Evolutionary conservation across 2,113 vertebrate species (phyloP), one percentile per base, ranked within the genome.

Genomic region (Pachyramphus minor): DNA sequence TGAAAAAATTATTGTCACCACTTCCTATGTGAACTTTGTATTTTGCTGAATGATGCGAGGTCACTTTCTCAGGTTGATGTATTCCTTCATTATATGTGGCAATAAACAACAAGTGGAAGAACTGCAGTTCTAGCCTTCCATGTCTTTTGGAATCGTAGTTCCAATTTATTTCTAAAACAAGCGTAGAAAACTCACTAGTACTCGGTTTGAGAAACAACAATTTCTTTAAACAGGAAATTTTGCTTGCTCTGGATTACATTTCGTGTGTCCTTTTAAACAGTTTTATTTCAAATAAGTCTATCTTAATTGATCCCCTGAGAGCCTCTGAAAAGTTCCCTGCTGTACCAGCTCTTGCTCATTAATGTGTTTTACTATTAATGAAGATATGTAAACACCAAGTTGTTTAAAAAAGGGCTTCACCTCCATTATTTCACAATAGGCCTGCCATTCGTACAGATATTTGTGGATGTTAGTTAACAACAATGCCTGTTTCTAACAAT

Each of bases 231-330:
- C 10, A 39, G 63, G 28, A 79, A 66, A 41, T 96, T 81, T 95
- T 76, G 73, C 25, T 60, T 92, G 79, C 37, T 30, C 64, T 87
- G 68, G 44, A 81, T 88, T 88, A 42, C 76, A 74, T 73, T 91
- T 49, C 53, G 49, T 78, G 8, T 95, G 90, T 94, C 80, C 69
- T 94, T 95, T 90, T 87, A 79, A 96, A 84, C 66, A 69, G 84
- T 85, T 90, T 42, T 81, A 76, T 92, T 95, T 93, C 86, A 89
- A 89, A 4, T 90, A 93, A 93, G 41, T 93, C 83, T 92, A 14
- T 76, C 45, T 76, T 96, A 95, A 94, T 93, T 93, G 86, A 84
- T 96, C 93, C 84, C 76, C 33, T 1, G 86, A 94, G 95, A 92
- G 62, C 28, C 42, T 76, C 82, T 56, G 63, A 81, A 88, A 79